These are phyloP conservation scores for Catalaphyllia jardinei DNA, from an alignment of 64 coral and sea anemone species.

Conservation along the genomic window DNA sequence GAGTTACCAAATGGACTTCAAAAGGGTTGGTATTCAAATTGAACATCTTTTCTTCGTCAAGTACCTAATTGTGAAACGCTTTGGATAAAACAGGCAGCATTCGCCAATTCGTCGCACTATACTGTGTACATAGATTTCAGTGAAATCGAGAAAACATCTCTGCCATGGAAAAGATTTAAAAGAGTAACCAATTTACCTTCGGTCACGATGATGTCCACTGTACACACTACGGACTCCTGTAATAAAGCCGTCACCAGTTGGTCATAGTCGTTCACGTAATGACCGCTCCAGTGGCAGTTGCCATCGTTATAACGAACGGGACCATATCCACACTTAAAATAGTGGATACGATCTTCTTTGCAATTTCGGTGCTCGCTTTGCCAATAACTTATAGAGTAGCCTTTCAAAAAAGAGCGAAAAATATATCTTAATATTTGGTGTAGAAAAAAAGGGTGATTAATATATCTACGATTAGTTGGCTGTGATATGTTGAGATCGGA, in stretches of 20 bases:
- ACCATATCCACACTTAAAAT: background rate
- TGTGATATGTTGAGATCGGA: too few relatives aligned
- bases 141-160: too few relatives aligned
- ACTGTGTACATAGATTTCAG: too few relatives aligned
- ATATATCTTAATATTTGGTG: background rate
- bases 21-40: too few relatives aligned
- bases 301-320: background rate
- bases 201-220: background rate
- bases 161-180: background rate
- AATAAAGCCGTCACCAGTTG: background rate
- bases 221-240: background rate
- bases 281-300: background rate
- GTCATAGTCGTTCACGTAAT: constrained; percentile 36
- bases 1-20: too few relatives aligned
- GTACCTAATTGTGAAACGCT: too few relatives aligned
- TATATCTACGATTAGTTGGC: too few relatives aligned
- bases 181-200: background rate
- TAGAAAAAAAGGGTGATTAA: too few relatives aligned
- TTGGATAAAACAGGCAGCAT: too few relatives aligned
- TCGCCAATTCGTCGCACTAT: too few relatives aligned
- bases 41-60: too few relatives aligned
- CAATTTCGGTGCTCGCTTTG: background rate
- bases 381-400: background rate
- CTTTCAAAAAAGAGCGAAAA: background rate
- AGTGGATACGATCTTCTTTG: constrained; percentile 31